Conservation (phyloP, 2,113 vertebrate genomes). For the Melozone crissalis region DNA sequence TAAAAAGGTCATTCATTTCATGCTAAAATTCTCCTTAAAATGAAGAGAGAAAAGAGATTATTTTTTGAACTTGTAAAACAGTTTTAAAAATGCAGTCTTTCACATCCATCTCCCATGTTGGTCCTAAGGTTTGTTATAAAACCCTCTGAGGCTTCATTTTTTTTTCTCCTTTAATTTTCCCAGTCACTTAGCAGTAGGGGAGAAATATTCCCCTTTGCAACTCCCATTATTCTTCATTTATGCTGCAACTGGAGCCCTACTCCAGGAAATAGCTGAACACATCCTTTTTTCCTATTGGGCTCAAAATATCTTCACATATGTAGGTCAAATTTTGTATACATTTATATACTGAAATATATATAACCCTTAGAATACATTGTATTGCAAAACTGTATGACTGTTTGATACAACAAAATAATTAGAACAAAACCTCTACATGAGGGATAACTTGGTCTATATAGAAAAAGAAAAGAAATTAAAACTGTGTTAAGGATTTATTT, state of each 20-base stretch:
- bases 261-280: slow-evolving; percentile 18
- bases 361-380: background rate
- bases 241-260: background rate
- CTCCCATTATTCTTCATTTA: slow-evolving; percentile 18
- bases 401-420: background rate
- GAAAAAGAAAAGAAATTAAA: background rate
- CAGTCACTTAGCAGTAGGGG: background rate
- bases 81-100: background rate
- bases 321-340: background rate
- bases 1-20: background rate
- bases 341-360: background rate
- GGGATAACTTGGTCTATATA: background rate
- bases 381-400: background rate
- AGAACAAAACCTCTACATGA: background rate
- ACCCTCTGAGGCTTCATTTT: background rate
- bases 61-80: background rate
- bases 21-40: background rate
- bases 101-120: background rate
- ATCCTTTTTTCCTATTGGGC: background rate
- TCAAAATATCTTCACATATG: background rate
- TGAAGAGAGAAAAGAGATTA: background rate
- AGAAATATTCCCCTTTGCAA: slow-evolving; percentile 4
- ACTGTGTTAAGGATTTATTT: background rate
- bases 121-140: background rate
- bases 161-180: background rate